These are phyloP conservation scores for Pemphredon lugubris DNA, from an alignment of 2,888 invertebrate genomes.

Conservation along the genomic window DNA sequence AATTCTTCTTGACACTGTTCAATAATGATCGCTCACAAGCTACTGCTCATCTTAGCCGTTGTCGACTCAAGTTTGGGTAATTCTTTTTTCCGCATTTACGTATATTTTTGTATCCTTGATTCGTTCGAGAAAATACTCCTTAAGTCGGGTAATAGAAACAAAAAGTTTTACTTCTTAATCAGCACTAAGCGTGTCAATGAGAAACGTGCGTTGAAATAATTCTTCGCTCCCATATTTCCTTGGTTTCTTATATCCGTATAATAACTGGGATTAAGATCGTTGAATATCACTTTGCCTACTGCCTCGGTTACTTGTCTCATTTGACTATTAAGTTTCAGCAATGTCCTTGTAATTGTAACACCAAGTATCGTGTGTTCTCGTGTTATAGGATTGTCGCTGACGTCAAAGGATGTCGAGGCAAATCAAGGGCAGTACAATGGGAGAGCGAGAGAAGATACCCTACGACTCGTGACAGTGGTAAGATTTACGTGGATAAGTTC, in stretches of 20 bases:
- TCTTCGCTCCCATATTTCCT: no score
- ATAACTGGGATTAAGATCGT: no score
- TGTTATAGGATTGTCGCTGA: slow-evolving; percentile 43
- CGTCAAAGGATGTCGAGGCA: background rate
- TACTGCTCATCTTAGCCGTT: slow-evolving; percentile 13
- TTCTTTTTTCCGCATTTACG: background rate
- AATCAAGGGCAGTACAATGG: slow-evolving; percentile 19
- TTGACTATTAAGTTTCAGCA: slow-evolving; percentile 21
- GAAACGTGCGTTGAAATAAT: no score
- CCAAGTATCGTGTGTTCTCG: slow-evolving; percentile 11
- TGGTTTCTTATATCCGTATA: no score
- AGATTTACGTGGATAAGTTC: slow-evolving; percentile 11
- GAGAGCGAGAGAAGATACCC: slow-evolving; percentile 51
- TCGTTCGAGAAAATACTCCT: no score
- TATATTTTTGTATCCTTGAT: slow-evolving; percentile 2
- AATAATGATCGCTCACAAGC: slow-evolving; percentile 25
- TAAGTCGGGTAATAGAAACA: no score
- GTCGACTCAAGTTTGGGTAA: slow-evolving; percentile 42
- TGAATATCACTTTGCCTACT: no score
- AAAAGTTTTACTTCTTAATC: no score
- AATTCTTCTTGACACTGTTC: slow-evolving; percentile 10
- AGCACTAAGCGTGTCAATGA: no score
- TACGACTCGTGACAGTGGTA: slow-evolving; percentile 72
- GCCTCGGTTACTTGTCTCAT: background rate
- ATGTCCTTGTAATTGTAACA: slow-evolving; percentile 22